Percentiles rank a stretch among this genome's conserved stretches.
These are phyloP conservation scores for Acrocyrtus sp. DNA, from an alignment of 2,888 invertebrate species.

Conservation along the genomic window DNA sequence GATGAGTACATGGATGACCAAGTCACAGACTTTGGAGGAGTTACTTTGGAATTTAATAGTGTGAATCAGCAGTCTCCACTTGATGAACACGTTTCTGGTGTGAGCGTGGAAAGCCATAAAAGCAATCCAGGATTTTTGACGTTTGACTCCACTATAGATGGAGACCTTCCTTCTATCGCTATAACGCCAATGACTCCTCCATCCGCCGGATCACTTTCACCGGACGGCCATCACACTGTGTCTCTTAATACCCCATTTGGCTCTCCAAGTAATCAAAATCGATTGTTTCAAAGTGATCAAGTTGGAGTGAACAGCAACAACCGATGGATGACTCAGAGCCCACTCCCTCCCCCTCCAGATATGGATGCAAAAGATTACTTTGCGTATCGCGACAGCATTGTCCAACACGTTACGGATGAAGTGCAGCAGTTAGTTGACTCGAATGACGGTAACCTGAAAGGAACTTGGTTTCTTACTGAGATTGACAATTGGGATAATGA, in stretches of 20 bases:
- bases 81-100: background rate
- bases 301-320: slow-evolving; percentile 32
- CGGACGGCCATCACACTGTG: slow-evolving; percentile 57
- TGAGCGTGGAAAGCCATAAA: background rate
- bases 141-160: slow-evolving; percentile 21
- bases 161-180: slow-evolving; percentile 54
- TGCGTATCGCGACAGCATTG: slow-evolving; percentile 72
- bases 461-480: slow-evolving; percentile 85
- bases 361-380: slow-evolving; percentile 77
- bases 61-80: slow-evolving; percentile 16
- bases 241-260: slow-evolving; percentile 55
- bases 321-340: slow-evolving; percentile 59
- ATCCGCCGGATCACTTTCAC: slow-evolving; percentile 47
- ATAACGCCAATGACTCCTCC: slow-evolving; percentile 61
- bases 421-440: slow-evolving; percentile 66
- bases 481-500: slow-evolving; percentile 90
- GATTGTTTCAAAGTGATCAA: slow-evolving; percentile 19
- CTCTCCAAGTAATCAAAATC: slow-evolving; percentile 38
- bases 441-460: slow-evolving; percentile 77
- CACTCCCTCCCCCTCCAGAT: slow-evolving; percentile 66
- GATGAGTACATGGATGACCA: slow-evolving; percentile 61
- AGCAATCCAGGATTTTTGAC: slow-evolving; percentile 17
- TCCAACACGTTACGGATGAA: slow-evolving; percentile 39
- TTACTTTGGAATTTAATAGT: slow-evolving; percentile 63
- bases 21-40: slow-evolving; percentile 62